These are phyloP conservation scores for Montipora capricornis DNA, from an alignment of 64 coral and sea anemone species.

Conservation along the genomic window DNA sequence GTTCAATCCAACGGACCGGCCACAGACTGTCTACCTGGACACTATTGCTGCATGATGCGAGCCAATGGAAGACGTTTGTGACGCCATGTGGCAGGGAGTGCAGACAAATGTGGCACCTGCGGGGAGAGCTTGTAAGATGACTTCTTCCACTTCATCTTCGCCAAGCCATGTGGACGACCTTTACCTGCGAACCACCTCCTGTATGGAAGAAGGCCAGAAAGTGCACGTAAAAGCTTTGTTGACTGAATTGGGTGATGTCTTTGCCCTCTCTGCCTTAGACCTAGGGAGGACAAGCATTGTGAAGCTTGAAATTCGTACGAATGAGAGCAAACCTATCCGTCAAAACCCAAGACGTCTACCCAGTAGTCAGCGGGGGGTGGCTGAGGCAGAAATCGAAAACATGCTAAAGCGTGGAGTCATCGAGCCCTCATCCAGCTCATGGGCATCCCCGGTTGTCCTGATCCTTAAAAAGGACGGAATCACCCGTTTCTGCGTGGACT, in stretches of 20 bases:
- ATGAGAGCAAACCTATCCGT: background rate
- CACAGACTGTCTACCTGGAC: background rate
- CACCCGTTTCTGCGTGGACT: slow-evolving; percentile 40
- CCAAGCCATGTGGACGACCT: background rate
- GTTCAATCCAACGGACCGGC: slow-evolving; percentile 28
- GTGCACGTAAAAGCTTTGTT: background rate
- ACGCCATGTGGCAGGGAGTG: background rate
- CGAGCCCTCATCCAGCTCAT: slow-evolving; percentile 7
- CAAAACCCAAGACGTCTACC: background rate
- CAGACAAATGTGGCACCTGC: background rate
- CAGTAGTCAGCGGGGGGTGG: background rate
- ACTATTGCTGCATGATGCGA: slow-evolving; percentile 20
- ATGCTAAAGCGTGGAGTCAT: slow-evolving; percentile 21
- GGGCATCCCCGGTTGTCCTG: slow-evolving; percentile 19
- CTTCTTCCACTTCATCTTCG: background rate
- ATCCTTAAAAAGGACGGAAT: slow-evolving; percentile 46
- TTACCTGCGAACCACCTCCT: background rate
- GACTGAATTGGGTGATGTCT: slow-evolving; percentile 8
- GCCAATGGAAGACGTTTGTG: background rate
- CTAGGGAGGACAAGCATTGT: slow-evolving; percentile 15
- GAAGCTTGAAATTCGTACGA: background rate
- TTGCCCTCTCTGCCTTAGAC: background rate
- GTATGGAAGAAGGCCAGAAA: background rate
- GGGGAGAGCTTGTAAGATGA: background rate
- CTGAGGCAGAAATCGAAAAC: background rate